Evolutionary conservation across 2,888 invertebrate genomes (phyloP).

Genomic region (Idaea aversata): DNA sequence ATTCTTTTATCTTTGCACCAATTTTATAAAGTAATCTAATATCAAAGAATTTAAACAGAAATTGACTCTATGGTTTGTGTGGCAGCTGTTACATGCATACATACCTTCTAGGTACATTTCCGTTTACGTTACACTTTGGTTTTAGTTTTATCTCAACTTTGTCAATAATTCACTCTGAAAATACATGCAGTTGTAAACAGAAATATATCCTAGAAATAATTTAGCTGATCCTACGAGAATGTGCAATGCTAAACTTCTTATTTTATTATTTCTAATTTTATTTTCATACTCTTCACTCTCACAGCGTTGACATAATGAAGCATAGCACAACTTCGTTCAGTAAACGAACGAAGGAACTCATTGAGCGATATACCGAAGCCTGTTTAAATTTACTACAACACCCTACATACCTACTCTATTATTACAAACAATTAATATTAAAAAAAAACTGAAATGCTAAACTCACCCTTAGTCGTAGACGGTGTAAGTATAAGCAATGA

Average conservation of each 20-base stretch:
- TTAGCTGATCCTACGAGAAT: constrained; percentile 77
- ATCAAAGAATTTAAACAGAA: constrained; percentile 31
- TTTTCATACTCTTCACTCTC: constrained; percentile 73
- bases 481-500: background rate
- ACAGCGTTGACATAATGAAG: constrained; percentile 53
- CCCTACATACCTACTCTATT: background rate
- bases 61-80: constrained; percentile 64
- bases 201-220: constrained; percentile 58
- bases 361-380: constrained; percentile 44
- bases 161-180: constrained; percentile 9
- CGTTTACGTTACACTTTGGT: constrained; percentile 44
- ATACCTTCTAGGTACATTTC: constrained; percentile 66
- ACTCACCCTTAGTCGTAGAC: background rate
- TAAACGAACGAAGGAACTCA: constrained; percentile 48
- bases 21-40: constrained; percentile 54
- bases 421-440: background rate
- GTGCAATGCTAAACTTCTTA: constrained; percentile 79
- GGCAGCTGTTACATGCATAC: constrained; percentile 77
- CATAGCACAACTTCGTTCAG: constrained; percentile 62
- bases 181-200: constrained; percentile 44
- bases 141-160: constrained; percentile 8
- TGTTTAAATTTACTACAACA: constrained; percentile 12
- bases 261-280: constrained; percentile 66
- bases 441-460: background rate
- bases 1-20: constrained; percentile 61